phyloP scores from a whole-genome alignment of 2,797 vertebrate genomes.

The Nothura maculosa region DNA sequence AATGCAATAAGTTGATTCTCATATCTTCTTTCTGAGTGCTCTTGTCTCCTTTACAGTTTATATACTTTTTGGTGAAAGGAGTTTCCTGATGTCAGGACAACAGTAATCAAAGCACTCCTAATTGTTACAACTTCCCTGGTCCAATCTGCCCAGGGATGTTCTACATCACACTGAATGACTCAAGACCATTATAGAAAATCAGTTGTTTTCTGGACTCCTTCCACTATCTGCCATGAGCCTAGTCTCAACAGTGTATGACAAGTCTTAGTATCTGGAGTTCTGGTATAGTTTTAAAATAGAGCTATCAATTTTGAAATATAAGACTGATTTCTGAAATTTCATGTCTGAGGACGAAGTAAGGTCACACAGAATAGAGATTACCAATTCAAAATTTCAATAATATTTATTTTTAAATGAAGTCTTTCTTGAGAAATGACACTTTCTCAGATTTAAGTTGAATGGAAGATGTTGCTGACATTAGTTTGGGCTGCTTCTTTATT shows the following conservation, averaged over 20 bases:
- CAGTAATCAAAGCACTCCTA: fast-evolving
- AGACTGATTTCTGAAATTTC: neutral
- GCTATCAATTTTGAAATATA: neutral
- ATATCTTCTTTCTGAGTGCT: neutral
- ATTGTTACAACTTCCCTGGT: neutral
- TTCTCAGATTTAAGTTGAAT: neutral
- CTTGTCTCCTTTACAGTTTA: neutral
- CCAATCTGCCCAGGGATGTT: neutral
- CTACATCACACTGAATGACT: neutral
- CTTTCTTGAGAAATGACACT: neutral
- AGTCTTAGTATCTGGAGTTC: neutral
- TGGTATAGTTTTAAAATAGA: neutral
- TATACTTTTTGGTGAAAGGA: neutral
- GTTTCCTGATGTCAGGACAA: neutral
- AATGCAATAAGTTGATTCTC: neutral
- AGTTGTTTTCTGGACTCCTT: fast-evolving
- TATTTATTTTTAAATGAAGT: neutral
- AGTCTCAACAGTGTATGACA: neutral
- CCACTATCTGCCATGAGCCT: fast-evolving
- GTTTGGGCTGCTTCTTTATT: neutral
- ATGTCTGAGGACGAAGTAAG: neutral
- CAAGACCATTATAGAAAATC: neutral
- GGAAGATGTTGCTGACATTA: neutral
- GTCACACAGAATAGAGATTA: neutral
- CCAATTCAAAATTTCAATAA: neutral